These are phyloP conservation scores for Laticauda laticaudata DNA, from an alignment of 2,113 vertebrate genomes.

Conservation along the genomic window DNA sequence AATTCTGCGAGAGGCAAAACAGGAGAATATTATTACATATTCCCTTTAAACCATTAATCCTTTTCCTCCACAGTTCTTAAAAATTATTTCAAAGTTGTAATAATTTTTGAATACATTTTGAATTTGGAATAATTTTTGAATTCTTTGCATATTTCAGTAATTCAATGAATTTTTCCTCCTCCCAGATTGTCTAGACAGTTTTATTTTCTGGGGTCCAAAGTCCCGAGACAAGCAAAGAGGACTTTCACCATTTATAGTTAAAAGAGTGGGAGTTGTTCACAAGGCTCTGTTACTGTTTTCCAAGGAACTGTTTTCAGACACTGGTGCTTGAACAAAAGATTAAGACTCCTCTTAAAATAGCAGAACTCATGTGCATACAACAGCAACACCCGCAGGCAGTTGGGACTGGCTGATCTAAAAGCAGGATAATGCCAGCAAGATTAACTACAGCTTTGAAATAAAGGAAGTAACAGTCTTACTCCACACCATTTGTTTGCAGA, in stretches of 20 bases:
- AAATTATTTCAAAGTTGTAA: background rate
- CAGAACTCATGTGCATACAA: background rate
- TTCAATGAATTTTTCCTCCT: background rate
- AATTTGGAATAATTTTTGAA: background rate
- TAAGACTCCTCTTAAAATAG: background rate
- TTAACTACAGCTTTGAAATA: background rate
- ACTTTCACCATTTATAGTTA: background rate
- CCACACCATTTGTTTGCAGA: background rate
- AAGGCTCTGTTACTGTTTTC: too few species aligned
- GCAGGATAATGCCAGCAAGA: background rate
- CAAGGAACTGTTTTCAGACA: background rate
- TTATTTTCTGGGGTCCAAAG: background rate
- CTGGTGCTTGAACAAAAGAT: background rate
- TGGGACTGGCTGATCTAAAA: background rate
- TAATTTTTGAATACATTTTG: background rate
- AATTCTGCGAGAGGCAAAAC: background rate
- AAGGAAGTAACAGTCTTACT: background rate
- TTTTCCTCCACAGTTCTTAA: background rate
- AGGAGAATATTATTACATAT: background rate
- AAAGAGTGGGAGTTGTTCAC: background rate
- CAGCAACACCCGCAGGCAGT: background rate
- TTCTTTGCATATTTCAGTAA: background rate
- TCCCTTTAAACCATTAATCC: background rate
- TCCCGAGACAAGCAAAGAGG: too few species aligned
- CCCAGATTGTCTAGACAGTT: too few species aligned